Base-by-base conservation (phyloP, 92 coral and sea anemone species). In the Palythoa caribaeorum region DNA sequence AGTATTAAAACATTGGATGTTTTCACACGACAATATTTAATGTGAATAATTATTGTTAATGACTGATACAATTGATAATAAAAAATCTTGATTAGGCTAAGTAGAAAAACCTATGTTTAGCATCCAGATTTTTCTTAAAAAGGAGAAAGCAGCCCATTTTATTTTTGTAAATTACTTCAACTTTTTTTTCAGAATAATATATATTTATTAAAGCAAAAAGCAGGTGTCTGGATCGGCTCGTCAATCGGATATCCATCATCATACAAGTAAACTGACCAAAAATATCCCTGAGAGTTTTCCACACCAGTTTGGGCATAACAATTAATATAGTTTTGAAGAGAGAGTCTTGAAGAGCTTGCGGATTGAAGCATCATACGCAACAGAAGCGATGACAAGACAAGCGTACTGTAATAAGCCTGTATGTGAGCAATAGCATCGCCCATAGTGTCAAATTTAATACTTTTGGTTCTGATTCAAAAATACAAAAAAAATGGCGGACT, bases 381-480 rank as follows among this genome's bases (percentile, higher is more conserved):
- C 76, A 71, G 76, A 71, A 71, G 48, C 51, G 76, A 71, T 71
- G 47, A 71, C 76, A 15, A 71, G 76, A 71, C 76, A 71, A 71
- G 76, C 50, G 77, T 72, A 69, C 52, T 72, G 53, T 72, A 38
- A 72, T 72, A 72, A 72, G 77, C 79, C 40, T 75, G 79, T 75
- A 75, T 17, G 79, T 74, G 59, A 74, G 59, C 54, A 44, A 74
- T 74, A 74, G 79, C 79, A 74, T 74, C 39, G 79, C 57, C 79
- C 35, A 73, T 74, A 74, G 36, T 74, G 38, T 74, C 79, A 74
- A 74, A 74, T 74, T 74, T 14, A 19, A 74, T 11, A 74, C 79
- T 74, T 74, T 75, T 75, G 79, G 79, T 75, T 75, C 81, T 77
- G 81, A 53, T 77, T 77, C 81, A 44, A 74, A 51, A 51, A 48